A percentile compares a stretch with the other conserved stretches of the same genome.
Conservation (phyloP, 2,113 vertebrate genomes). For the Oreochromis niloticus region DNA sequence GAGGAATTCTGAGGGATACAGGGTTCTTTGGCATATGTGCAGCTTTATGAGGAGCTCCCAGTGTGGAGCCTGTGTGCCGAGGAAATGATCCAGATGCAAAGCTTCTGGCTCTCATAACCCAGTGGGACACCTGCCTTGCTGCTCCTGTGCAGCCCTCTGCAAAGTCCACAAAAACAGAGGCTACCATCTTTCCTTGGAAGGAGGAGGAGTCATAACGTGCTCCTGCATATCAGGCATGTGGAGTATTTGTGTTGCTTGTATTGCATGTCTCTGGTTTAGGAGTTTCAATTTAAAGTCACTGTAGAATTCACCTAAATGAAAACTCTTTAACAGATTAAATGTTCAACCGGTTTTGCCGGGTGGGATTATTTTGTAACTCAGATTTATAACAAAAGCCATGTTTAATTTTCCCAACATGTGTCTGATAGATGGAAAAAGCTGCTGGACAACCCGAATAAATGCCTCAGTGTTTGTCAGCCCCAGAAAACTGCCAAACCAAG, state of each 20-base stretch:
- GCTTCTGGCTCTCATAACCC: conserved; percentile 62
- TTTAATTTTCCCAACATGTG: neutral
- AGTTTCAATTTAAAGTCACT: neutral
- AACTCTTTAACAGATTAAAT: neutral
- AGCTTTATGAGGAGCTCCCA: conserved; percentile 52
- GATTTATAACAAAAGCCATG: neutral
- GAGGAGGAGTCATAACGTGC: neutral
- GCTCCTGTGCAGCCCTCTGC: conserved; percentile 40
- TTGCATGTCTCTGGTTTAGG: neutral
- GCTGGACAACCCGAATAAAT: neutral
- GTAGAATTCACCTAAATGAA: neutral
- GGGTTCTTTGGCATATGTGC: conserved; percentile 43
- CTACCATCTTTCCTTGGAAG: neutral
- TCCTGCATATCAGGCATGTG: neutral
- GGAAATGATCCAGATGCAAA: conserved; percentile 68
- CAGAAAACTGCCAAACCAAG: neutral
- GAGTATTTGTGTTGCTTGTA: neutral
- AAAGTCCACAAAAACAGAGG: neutral
- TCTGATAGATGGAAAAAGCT: neutral
- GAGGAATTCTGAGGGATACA: conserved; percentile 15
- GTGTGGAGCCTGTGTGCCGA: conserved; percentile 41
- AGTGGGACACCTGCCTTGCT: conserved; percentile 53
- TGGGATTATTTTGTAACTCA: neutral
- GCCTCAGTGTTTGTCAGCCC: neutral
- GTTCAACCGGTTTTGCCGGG: neutral